Percentiles rank a stretch among this genome's conserved stretches.
Evolutionary conservation across 1,140 invertebrate species (phyloP).

Genomic region (Heliconius eleuchia): DNA sequence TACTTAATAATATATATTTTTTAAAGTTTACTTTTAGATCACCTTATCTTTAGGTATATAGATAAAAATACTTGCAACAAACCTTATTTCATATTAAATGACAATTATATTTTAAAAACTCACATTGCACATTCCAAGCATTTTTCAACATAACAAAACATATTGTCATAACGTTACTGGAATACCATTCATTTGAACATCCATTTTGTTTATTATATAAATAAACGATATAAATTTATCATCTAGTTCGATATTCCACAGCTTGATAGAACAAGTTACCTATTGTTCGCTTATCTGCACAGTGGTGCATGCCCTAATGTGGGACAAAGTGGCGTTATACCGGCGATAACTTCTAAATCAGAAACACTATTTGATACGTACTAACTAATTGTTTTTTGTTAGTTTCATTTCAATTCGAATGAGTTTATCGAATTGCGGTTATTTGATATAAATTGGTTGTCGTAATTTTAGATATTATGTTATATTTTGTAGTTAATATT

Average conservation of each 20-base stretch:
- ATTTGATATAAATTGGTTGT: background rate
- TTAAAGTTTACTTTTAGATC: no score
- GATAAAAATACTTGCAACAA: background rate
- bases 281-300: constrained; percentile 49
- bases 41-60: no score
- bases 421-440: constrained; percentile 7
- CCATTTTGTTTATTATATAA: background rate
- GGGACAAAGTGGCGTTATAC: constrained; percentile 45
- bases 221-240: background rate
- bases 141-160: background rate
- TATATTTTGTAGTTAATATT: background rate
- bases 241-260: constrained; percentile 10
- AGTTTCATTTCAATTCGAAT: background rate
- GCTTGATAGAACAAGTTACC: constrained; percentile 35
- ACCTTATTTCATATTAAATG: background rate
- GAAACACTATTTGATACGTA: constrained; percentile 5
- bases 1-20: no score
- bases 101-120: background rate
- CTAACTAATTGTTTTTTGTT: background rate
- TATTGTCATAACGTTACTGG: background rate
- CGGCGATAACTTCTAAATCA: constrained; percentile 37
- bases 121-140: background rate
- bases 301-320: constrained; percentile 46
- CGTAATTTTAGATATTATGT: background rate
- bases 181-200: background rate